These are phyloP conservation scores for Erethizon dorsatum DNA, from an alignment of 2,797 vertebrate species.

Conservation along the genomic window DNA sequence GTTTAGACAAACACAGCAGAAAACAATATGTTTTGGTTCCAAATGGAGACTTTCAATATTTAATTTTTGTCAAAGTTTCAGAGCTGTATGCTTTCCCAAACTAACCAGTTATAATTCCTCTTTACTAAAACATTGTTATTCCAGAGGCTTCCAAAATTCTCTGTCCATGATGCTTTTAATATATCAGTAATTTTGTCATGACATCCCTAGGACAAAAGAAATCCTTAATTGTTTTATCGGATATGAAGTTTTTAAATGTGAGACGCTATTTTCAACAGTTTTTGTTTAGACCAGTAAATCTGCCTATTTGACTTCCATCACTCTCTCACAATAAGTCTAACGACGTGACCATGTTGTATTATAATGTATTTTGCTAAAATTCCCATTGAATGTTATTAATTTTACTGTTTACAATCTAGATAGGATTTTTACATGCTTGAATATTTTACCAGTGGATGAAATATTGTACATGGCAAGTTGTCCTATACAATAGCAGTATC, in stretches of 20 bases:
- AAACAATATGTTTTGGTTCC: background rate
- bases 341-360: background rate
- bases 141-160: background rate
- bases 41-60: background rate
- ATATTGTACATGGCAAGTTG: background rate
- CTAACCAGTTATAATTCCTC: background rate
- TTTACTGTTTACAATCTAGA: background rate
- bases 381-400: conserved; percentile 28
- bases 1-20: background rate
- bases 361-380: background rate
- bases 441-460: background rate
- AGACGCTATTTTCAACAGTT: background rate
- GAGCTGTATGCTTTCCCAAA: background rate
- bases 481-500: background rate
- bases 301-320: background rate
- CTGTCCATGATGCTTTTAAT: background rate
- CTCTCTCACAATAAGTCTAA: background rate
- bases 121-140: background rate
- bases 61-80: background rate
- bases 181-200: background rate
- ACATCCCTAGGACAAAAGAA: background rate
- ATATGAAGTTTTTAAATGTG: background rate
- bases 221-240: background rate
- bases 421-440: background rate
- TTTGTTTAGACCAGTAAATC: background rate